Conservation (phyloP, 1,140 invertebrate species). For the Polyergus mexicanus region DNA sequence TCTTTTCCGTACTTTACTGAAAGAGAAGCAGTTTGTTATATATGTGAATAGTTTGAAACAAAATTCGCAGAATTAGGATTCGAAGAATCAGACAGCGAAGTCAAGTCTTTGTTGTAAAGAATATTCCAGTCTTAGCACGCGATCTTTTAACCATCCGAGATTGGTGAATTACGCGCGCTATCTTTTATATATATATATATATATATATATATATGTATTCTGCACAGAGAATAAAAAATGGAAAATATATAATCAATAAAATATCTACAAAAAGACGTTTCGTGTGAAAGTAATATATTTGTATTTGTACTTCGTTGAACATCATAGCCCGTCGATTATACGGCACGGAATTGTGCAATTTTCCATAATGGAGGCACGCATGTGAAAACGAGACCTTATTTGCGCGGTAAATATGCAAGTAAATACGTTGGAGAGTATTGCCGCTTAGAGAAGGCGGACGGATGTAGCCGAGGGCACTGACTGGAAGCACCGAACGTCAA, state of each 20-base stretch:
- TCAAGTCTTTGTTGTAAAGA: background rate
- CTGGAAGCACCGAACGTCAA: constrained; percentile 69
- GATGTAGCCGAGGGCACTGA: constrained; percentile 61
- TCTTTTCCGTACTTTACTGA: constrained; percentile 3
- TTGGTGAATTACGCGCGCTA: background rate
- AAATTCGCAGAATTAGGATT: background rate
- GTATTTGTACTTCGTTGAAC: background rate
- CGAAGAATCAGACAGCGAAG: background rate
- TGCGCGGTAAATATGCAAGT: constrained; percentile 1
- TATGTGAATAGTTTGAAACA: background rate
- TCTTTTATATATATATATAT: background rate
- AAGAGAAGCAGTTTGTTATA: background rate
- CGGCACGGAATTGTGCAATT: constrained; percentile 55
- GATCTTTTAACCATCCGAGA: background rate
- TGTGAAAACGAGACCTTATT: constrained; percentile 41
- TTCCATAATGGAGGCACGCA: constrained; percentile 37
- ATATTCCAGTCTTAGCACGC: background rate
- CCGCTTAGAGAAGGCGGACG: constrained; percentile 55
- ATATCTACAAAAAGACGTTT: background rate
- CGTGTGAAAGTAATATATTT: background rate
- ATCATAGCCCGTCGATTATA: background rate
- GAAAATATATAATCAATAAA: constrained; percentile 24
- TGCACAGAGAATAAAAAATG: background rate
- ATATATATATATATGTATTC: background rate
- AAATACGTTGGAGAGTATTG: constrained; percentile 12